Evolutionary conservation across 2,797 vertebrate species (phyloP).

Genomic region (Cygnus olor): DNA sequence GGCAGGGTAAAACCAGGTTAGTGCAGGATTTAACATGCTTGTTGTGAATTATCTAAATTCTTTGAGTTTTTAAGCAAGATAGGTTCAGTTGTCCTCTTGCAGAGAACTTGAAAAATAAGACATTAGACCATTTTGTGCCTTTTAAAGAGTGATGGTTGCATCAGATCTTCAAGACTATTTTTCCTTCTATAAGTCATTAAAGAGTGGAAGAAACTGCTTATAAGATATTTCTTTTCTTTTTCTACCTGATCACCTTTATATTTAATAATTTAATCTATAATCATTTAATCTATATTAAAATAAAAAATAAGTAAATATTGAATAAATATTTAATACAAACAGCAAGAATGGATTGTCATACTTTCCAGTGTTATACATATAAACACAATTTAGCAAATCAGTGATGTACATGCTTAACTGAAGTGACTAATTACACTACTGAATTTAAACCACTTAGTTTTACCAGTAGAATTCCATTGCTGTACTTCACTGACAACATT

Average conservation of each 20-base stretch:
- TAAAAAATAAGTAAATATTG: background rate
- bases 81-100: background rate
- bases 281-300: background rate
- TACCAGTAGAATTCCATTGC: background rate
- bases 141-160: background rate
- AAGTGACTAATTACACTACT: background rate
- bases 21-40: background rate
- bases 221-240: background rate
- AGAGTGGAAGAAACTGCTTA: background rate
- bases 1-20: background rate
- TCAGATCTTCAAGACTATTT: background rate
- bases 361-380: background rate
- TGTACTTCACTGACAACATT: background rate
- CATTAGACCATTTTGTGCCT: background rate
- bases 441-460: background rate
- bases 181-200: background rate
- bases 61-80: background rate
- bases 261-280: background rate
- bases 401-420: background rate
- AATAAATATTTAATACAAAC: background rate
- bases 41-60: background rate
- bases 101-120: background rate
- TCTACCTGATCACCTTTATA: background rate
- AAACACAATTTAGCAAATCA: background rate
- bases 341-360: background rate